Evolutionary conservation across 37 sponge, comb jelly and placozoan species (phyloP), one percentile per base, ranked within the genome.

Genomic region (Cladorhizidae sp.): DNA sequence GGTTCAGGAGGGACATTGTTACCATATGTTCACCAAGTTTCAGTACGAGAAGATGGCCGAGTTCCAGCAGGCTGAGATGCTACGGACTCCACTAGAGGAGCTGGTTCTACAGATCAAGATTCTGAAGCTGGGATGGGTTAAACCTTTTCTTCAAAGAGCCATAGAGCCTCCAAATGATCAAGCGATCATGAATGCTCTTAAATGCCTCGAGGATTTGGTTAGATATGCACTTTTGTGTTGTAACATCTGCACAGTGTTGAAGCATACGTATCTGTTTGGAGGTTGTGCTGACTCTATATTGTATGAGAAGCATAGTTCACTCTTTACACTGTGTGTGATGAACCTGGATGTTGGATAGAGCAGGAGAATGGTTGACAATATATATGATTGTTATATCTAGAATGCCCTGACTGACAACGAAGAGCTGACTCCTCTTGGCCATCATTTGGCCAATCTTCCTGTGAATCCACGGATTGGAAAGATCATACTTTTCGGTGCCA

Each of bases 371-470:
- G n/a, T n/a, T n/a, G n/a, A n/a, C n/a, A n/a, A n/a, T n/a, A n/a
- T n/a, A n/a, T n/a, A n/a, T n/a, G n/a, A n/a, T n/a, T 40, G 6
- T 42, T 59, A 2, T n/a, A 2, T 32, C 5, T 39, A 95, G 90
- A 80, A 87, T 67, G 96, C 93, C 15, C 82, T 95, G 35, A 82
- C 82, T 42, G 56, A 28, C 15, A 51, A 70, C 54, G 93, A 95
- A 74, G 80, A 84, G 61, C 80, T 95, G 83, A 95, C 96, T 18
- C 87, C 96, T 39, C 77, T 95, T 3, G 96, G 96, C 36, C 71
- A 95, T 58, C 93, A 95, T 36, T 71, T 95, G 32, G 93, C 96
- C 22, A 85, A 81, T 57, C 93, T 95, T 6, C 96, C 96, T 2
- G 86, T 95, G 26, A 87, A 89, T 32, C 93, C 96, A 28, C 82